Evolutionary conservation across 2,888 invertebrate species (phyloP).

Genomic region (Melikaiella ostensackeni): DNA sequence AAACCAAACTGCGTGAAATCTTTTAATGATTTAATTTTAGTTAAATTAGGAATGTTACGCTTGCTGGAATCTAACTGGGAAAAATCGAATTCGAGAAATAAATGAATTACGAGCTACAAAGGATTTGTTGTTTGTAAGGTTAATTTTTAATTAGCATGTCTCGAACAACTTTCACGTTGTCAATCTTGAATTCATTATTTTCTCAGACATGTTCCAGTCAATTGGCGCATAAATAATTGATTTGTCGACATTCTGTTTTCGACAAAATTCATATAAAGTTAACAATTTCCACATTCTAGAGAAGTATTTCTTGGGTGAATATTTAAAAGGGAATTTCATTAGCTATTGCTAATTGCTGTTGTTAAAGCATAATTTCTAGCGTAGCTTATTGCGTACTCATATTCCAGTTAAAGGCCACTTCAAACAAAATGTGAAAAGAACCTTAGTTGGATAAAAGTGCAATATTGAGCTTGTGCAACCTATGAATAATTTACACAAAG

Average conservation of each 20-base stretch:
- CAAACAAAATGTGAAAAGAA: conserved; percentile 25
- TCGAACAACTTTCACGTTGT: too few relatives aligned
- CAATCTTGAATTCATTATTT: too few relatives aligned
- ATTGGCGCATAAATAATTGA: too few relatives aligned
- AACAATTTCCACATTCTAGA: too few relatives aligned
- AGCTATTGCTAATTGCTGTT: conserved; percentile 7
- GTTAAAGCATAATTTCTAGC: conserved; percentile 10
- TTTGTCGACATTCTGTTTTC: too few relatives aligned
- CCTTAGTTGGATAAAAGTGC: conserved; percentile 27
- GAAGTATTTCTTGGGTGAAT: background rate
- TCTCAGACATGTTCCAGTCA: too few relatives aligned
- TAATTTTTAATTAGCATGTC: too few relatives aligned
- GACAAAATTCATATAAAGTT: too few relatives aligned
- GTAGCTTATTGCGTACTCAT: conserved; percentile 24
- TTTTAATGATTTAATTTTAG: background rate
- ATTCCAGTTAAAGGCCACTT: conserved; percentile 30
- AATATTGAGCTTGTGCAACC: conserved; percentile 30
- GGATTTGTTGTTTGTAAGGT: background rate
- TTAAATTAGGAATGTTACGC: background rate
- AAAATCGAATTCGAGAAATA: too few relatives aligned
- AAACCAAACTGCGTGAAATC: background rate
- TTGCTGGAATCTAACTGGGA: background rate
- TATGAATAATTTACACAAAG: conserved; percentile 23
- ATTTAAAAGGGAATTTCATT: conserved; percentile 5
- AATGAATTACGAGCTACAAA: too few relatives aligned